Percentiles rank a stretch among this genome's conserved stretches.
Conservation (phyloP, 1,140 invertebrate genomes). For the Scaptomyza hsui region DNA sequence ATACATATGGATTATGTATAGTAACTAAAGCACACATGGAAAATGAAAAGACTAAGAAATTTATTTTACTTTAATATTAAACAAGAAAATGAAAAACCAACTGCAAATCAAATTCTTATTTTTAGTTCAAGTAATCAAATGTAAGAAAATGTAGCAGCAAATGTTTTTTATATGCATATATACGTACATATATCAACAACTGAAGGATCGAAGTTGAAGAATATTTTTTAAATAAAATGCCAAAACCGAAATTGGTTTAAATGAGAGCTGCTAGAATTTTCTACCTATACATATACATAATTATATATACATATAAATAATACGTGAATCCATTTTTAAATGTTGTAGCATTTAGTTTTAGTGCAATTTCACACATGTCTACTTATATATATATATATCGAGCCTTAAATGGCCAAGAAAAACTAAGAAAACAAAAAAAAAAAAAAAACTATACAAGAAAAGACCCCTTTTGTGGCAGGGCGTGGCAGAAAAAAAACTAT, state of each 20-base stretch:
- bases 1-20: constrained; percentile 73
- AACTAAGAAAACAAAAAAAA: constrained; percentile 2
- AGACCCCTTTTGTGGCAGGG: constrained; percentile 49
- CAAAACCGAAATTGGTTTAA: constrained; percentile 66
- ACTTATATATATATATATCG: constrained; percentile 41
- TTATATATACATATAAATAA: constrained; percentile 27
- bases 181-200: constrained; percentile 15
- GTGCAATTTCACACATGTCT: constrained; percentile 79
- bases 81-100: neutral
- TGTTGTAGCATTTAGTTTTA: constrained; percentile 82
- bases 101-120: constrained; percentile 63
- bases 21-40: constrained; percentile 81
- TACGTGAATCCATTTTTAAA: constrained; percentile 69
- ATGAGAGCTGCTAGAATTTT: constrained; percentile 69
- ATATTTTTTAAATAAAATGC: constrained; percentile 66
- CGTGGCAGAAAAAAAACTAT: constrained; percentile 63
- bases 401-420: neutral
- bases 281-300: constrained; percentile 40
- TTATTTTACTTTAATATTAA: constrained; percentile 71
- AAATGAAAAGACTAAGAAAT: constrained; percentile 82
- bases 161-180: constrained; percentile 59
- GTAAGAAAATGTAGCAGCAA: constrained; percentile 40
- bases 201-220: neutral
- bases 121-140: constrained; percentile 59
- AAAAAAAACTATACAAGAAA: constrained; percentile 48